These are phyloP conservation scores for Megalopta genalis DNA, from an alignment of 1,140 invertebrate genomes.

Conservation along the genomic window DNA sequence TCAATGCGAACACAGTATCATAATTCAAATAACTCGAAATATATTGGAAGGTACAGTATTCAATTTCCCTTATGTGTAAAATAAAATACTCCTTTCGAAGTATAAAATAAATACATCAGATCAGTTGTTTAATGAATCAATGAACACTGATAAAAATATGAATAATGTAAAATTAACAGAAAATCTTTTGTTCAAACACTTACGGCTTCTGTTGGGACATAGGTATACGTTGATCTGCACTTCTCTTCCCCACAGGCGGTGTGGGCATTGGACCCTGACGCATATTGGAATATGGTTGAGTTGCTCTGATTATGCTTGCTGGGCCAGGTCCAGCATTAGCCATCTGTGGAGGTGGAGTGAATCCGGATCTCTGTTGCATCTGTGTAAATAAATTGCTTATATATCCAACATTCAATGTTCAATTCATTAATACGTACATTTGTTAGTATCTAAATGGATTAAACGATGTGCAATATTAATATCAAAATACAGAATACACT, in stretches of 20 bases:
- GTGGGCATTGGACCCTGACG: slow-evolving; percentile 81
- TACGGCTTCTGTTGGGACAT: slow-evolving; percentile 85
- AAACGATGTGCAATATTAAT: too few species aligned
- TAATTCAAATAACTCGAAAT: neutral
- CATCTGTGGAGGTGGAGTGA: slow-evolving; percentile 81
- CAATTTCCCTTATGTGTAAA: neutral
- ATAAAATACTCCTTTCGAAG: neutral
- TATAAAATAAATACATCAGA: neutral
- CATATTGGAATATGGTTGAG: slow-evolving; percentile 82
- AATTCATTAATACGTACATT: neutral
- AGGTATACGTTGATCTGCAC: slow-evolving; percentile 82
- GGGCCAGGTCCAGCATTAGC: slow-evolving; percentile 78
- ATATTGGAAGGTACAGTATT: neutral
- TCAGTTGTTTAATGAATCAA: neutral
- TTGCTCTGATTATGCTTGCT: slow-evolving; percentile 82
- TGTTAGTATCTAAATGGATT: too few species aligned
- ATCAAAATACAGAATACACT: slow-evolving; percentile 54
- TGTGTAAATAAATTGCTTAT: slow-evolving; percentile 45
- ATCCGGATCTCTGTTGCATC: slow-evolving; percentile 80
- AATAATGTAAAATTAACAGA: slow-evolving; percentile 14
- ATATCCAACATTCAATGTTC: too few species aligned
- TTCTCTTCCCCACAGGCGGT: slow-evolving; percentile 82
- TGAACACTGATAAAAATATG: slow-evolving; percentile 6
- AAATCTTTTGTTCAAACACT: slow-evolving; percentile 60
- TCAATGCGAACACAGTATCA: slow-evolving; percentile 7